Evolutionary conservation across 2,797 vertebrate species (phyloP).

Genomic region (Enteromius radiatus): DNA sequence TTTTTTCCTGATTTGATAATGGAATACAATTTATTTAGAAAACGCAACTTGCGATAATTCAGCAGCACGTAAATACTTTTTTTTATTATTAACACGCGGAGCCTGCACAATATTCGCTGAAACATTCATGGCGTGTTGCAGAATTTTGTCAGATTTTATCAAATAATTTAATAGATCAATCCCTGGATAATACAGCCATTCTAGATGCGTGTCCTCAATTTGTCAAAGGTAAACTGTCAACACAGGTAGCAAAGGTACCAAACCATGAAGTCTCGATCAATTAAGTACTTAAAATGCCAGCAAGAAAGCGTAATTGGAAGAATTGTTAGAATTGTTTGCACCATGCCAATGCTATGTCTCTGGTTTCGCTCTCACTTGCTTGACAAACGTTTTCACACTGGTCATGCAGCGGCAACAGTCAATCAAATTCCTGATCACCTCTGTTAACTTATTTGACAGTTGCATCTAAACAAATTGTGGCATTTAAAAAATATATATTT

Average conservation of each 20-base stretch:
- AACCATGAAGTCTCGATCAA: slow-evolving; percentile 63
- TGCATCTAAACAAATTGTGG: background rate
- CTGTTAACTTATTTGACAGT: background rate
- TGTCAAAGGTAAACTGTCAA: slow-evolving; percentile 63
- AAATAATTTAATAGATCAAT: background rate
- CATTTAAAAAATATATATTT: background rate
- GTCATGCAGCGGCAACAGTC: slow-evolving; percentile 8
- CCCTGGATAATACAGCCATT: background rate
- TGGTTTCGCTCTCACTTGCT: slow-evolving; percentile 85
- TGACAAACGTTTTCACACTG: slow-evolving; percentile 77
- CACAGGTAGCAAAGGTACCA: slow-evolving; percentile 43
- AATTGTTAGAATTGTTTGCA: slow-evolving; percentile 71
- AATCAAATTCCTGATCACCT: background rate
- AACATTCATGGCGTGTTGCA: background rate
- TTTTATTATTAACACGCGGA: background rate
- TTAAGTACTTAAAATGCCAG: slow-evolving; percentile 58
- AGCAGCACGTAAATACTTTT: background rate
- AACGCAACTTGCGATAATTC: background rate
- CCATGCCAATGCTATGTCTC: slow-evolving; percentile 81
- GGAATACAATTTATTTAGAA: background rate
- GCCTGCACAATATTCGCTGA: background rate
- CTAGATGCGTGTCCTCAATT: slow-evolving; percentile 21
- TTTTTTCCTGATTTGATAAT: background rate
- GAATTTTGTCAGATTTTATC: background rate
- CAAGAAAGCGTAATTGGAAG: slow-evolving; percentile 60